Conservation (phyloP, 2,797 vertebrate genomes). For the Podarcis lilfordi region DNA sequence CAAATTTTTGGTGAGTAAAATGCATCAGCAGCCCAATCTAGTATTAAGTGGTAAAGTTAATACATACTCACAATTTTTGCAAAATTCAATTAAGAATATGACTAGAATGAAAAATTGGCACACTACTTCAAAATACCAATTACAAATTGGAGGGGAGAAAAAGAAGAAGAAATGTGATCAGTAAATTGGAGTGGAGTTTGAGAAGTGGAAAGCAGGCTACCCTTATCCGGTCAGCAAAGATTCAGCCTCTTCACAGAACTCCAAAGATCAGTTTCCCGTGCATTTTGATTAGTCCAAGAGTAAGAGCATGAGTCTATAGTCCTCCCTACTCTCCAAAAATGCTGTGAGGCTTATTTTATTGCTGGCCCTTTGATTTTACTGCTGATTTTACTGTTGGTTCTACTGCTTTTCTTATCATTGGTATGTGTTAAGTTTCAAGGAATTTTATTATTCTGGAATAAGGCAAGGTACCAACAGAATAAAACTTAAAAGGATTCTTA, state of each 20-base stretch:
- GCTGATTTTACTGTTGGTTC: neutral
- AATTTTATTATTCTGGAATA: neutral
- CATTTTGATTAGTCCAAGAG: neutral
- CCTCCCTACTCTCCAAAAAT: neutral
- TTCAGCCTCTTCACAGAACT: neutral
- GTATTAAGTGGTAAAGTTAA: neutral
- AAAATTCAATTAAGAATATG: neutral
- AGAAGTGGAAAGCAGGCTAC: neutral
- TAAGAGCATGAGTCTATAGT: neutral
- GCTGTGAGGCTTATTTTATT: neutral
- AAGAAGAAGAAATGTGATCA: neutral
- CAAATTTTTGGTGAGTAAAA: neutral
- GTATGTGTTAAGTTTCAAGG: neutral
- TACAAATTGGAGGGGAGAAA: no score
- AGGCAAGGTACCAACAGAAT: neutral
- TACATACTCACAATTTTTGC: neutral
- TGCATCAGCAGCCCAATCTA: neutral
- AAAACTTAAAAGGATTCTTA: neutral
- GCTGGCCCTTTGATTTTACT: neutral
- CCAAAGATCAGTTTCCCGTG: neutral
- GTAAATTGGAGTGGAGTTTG: neutral
- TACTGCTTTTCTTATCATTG: neutral
- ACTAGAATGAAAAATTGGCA: accelerated
- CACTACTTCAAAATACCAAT: neutral
- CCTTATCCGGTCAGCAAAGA: neutral